Base-by-base conservation (phyloP, 2,888 invertebrate genomes). In the Perizoma affinitatum region DNA sequence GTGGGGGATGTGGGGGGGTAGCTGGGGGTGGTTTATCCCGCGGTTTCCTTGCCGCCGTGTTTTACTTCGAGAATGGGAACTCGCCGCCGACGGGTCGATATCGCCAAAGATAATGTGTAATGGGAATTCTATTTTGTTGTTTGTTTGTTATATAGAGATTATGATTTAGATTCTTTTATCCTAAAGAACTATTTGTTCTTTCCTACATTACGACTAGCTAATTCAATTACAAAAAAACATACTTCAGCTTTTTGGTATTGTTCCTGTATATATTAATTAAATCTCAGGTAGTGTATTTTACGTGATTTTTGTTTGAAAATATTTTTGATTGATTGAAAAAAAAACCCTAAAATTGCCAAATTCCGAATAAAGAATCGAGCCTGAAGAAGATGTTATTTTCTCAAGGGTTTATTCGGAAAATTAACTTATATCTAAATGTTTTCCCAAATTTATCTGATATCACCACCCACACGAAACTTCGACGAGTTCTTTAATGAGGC, bases 51-150 rank as follows among this genome's bases (percentile, higher is more conserved):
- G 88, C 91, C 90, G 85, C 86, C 91, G 90, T 91, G 91, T 92
- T 92, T 91, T 90, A 91, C 91, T 92, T 90, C 87, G 90, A 92
- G 91, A 89, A 91, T 91, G 90, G 91, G 91, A 92, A 92, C 90
- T 90, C 89, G 90, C 84, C 87, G 88, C 84, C 90, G 90, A 75
- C 91, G 86, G 93, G 85, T 93, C 93, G 93, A 93, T 92, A 92
- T 74, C 74, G 82, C 70, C 92, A 91, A 86, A 92, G 92, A 91
- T 88, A 81, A 88, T 79, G 72, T 71, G 66, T 66, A 70, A 70
- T 64, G 74, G 76, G 79, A 78, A 79, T 71, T 71, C 71, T 73
- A 71, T 70, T 70, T 42, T 68, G 63, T 42, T 52, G 10, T 53
- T 33, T 46, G 10, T 52, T 54, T 55, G 58, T 36, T 58, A 34